These are phyloP conservation scores for Chesias legatella DNA, from an alignment of 2,888 invertebrate genomes.

Conservation along the genomic window DNA sequence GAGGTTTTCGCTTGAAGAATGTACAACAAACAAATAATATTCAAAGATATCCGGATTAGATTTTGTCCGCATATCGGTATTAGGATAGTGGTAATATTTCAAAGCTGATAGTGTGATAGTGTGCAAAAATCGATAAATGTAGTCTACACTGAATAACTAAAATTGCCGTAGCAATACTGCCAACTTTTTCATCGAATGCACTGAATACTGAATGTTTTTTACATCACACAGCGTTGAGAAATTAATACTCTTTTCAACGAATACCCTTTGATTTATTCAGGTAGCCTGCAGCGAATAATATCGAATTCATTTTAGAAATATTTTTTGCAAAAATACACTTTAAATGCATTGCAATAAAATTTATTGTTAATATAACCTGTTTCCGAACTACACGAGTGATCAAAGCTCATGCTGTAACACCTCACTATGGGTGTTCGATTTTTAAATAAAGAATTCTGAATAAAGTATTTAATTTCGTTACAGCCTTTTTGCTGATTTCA, in stretches of 20 bases:
- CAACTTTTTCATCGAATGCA: neutral
- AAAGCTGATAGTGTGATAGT: too few species aligned
- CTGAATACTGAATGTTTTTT: conserved; percentile 3
- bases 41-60: too few species aligned
- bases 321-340: conserved; percentile 4
- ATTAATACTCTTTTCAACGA: conserved; percentile 15
- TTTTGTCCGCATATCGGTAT: too few species aligned
- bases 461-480: too few species aligned
- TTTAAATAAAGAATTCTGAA: neutral
- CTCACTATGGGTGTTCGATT: conserved; percentile 12
- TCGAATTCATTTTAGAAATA: conserved; percentile 6
- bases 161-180: too few species aligned
- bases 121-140: too few species aligned
- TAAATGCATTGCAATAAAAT: conserved; percentile 1
- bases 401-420: conserved; percentile 17
- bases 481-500: too few species aligned
- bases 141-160: too few species aligned
- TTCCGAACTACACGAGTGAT: neutral
- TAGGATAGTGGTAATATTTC: too few species aligned
- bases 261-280: conserved; percentile 23
- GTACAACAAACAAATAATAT: too few species aligned
- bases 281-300: conserved; percentile 18
- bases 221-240: conserved; percentile 15
- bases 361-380: neutral
- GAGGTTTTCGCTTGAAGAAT: too few species aligned